Conservation (phyloP, 2,113 vertebrate species). For the Pelmatolapia mariae region DNA sequence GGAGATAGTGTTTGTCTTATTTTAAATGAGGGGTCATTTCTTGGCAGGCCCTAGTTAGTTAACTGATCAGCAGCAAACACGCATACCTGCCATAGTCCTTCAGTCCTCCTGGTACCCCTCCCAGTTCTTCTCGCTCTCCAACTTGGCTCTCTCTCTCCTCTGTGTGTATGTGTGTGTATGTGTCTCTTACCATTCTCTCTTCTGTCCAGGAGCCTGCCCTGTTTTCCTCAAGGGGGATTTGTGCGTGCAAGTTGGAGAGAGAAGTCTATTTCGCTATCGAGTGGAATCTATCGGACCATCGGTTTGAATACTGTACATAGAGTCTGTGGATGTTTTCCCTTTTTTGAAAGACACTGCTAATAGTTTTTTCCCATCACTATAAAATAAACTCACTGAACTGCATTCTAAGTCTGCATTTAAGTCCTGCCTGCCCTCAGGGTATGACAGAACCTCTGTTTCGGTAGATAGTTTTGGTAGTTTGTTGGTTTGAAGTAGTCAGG, state of each 20-base stretch:
- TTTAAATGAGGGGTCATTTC: background rate
- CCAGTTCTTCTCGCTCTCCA: background rate
- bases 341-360: no score
- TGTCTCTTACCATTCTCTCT: background rate
- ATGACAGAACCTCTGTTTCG: no score
- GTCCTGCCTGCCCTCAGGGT: no score
- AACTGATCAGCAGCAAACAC: background rate
- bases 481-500: background rate
- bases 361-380: no score
- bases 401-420: no score
- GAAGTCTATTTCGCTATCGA: background rate
- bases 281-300: background rate
- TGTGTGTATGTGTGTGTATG: background rate
- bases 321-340: background rate
- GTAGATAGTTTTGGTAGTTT: background rate
- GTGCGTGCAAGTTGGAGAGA: background rate
- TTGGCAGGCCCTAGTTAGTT: background rate
- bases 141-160: background rate
- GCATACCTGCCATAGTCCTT: background rate
- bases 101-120: background rate
- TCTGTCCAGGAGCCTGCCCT: accelerated
- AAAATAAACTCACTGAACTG: no score
- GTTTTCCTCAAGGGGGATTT: background rate
- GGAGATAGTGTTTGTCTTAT: background rate
- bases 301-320: background rate